Evolutionary conservation across 2,113 vertebrate genomes (phyloP).

Genomic region (Silurus asotus): DNA sequence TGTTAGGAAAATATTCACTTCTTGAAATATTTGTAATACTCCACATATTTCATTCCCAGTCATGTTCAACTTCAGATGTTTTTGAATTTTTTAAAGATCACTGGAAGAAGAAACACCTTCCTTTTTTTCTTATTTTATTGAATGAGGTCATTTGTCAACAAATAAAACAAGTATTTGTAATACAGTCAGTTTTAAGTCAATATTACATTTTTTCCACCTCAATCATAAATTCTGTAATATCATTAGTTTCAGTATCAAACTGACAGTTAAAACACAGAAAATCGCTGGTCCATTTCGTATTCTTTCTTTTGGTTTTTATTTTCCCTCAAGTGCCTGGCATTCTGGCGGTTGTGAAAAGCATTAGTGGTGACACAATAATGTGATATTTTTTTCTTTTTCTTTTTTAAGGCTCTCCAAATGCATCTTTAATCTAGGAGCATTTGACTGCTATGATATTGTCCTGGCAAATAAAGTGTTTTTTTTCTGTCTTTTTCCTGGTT

Average conservation of each 20-base stretch:
- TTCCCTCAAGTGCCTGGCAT: neutral
- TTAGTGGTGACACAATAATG: neutral
- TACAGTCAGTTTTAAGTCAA: neutral
- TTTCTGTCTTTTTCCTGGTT: conserved; percentile 20
- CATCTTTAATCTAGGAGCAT: conserved; percentile 5
- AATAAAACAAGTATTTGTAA: too few species aligned
- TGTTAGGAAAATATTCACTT: neutral
- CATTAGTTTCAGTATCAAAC: neutral
- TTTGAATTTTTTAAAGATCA: neutral
- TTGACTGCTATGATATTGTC: conserved; percentile 31
- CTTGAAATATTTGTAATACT: neutral
- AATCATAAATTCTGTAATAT: neutral
- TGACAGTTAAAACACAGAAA: neutral
- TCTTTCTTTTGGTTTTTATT: neutral
- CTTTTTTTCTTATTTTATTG: neutral
- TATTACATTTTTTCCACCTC: neutral
- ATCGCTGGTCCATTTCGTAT: neutral
- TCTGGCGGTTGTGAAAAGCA: neutral
- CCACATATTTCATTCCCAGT: too few species aligned
- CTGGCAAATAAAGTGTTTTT: conserved; percentile 37
- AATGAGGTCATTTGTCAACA: neutral
- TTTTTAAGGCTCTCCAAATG: neutral
- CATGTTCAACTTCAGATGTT: neutral
- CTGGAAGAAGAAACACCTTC: neutral
- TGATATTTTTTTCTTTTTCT: neutral